Percentiles rank a stretch among this genome's conserved stretches.
These are phyloP conservation scores for Lithobates pipiens DNA, from an alignment of 2,797 vertebrate species.

Conservation along the genomic window DNA sequence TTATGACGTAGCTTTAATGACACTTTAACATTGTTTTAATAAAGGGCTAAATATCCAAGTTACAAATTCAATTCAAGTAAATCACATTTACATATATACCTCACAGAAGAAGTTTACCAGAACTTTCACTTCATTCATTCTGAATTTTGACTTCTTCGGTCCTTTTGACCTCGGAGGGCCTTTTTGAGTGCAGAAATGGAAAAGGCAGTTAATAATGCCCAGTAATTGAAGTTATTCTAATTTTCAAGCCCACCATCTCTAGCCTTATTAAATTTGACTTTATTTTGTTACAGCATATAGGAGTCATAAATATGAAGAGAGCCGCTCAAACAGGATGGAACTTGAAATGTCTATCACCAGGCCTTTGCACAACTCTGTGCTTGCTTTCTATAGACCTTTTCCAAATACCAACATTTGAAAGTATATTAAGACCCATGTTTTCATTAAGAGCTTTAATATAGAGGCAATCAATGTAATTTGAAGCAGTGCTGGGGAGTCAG, in stretches of 20 bases:
- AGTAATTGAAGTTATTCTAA: neutral
- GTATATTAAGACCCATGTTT: slow-evolving; percentile 44
- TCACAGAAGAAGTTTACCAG: too few species aligned
- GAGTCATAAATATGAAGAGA: neutral
- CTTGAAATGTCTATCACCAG: slow-evolving; percentile 12
- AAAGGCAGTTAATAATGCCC: neutral
- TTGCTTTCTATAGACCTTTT: slow-evolving; percentile 36
- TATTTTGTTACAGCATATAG: slow-evolving; percentile 3
- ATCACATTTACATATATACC: too few species aligned
- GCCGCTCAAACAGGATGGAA: neutral
- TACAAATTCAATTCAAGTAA: too few species aligned
- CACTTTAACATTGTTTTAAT: too few species aligned
- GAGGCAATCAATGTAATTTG: slow-evolving; percentile 56
- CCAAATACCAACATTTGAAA: slow-evolving; percentile 44
- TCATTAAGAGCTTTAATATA: slow-evolving; percentile 55
- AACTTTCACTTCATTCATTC: too few species aligned
- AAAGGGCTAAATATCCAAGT: too few species aligned
- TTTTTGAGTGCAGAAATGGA: neutral
- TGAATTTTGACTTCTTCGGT: too few species aligned
- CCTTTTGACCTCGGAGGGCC: neutral
- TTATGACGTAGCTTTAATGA: too few species aligned
- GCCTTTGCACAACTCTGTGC: slow-evolving; percentile 4
- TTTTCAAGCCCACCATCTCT: slow-evolving; percentile 3
- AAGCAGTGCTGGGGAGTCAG: slow-evolving; percentile 27
- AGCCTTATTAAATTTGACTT: neutral